A percentile compares a stretch with the other conserved stretches of the same genome.
These are phyloP conservation scores for Drosophila merina DNA, from an alignment of 2,888 invertebrate genomes.

Conservation along the genomic window DNA sequence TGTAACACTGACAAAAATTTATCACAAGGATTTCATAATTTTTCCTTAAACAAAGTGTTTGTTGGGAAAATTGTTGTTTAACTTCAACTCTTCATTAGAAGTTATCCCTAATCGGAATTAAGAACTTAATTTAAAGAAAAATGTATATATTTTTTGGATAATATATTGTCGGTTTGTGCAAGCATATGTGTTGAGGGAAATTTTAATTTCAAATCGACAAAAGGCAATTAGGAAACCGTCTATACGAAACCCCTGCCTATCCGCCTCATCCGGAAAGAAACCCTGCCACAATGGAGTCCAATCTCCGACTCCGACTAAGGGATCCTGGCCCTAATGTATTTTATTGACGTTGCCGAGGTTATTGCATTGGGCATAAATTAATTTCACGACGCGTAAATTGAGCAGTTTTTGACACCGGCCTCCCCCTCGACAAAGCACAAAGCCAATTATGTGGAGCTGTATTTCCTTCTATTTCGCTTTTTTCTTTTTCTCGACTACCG, in stretches of 20 bases:
- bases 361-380: conserved; percentile 84
- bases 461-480: conserved; percentile 39
- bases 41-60: not conserved
- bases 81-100: too few species aligned
- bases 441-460: conserved; percentile 74
- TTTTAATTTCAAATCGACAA: conserved; percentile 81
- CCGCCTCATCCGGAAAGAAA: not conserved
- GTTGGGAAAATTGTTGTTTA: too few species aligned
- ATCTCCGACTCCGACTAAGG: conserved; percentile 16
- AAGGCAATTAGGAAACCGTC: conserved; percentile 67
- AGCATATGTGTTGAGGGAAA: conserved; percentile 42
- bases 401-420: conserved; percentile 75
- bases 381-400: conserved; percentile 84
- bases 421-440: conserved; percentile 55
- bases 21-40: not conserved
- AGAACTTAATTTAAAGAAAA: not conserved
- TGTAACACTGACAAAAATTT: not conserved
- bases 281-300: conserved; percentile 4
- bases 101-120: too few species aligned
- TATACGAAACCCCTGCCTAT: not conserved
- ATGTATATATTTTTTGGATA: not conserved
- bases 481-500: not conserved
- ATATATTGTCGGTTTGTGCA: not conserved
- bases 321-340: conserved; percentile 79
- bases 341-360: conserved; percentile 84